Evolutionary conservation across 2,888 invertebrate species (phyloP).

Genomic region (Drosophila atripex): DNA sequence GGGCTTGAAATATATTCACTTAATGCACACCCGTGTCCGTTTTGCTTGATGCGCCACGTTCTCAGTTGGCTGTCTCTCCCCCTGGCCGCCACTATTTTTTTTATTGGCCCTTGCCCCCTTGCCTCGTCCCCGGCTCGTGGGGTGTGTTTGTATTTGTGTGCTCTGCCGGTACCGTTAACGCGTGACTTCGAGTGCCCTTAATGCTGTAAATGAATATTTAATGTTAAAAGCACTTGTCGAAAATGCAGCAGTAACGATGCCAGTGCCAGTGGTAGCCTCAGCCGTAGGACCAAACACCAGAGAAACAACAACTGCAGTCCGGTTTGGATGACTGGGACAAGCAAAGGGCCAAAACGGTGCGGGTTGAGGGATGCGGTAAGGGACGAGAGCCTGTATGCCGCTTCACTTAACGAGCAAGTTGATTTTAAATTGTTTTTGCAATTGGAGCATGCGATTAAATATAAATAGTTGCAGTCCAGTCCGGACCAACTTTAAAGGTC

Average conservation of each 20-base stretch:
- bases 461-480: slow-evolving; percentile 69
- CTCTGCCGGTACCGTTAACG: slow-evolving; percentile 66
- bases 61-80: slow-evolving; percentile 46
- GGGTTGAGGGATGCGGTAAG: background rate
- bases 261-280: slow-evolving; percentile 33
- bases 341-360: slow-evolving; percentile 1
- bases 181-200: slow-evolving; percentile 80
- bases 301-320: slow-evolving; percentile 52
- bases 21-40: slow-evolving; percentile 72
- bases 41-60: slow-evolving; percentile 76
- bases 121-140: background rate
- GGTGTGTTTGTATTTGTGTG: slow-evolving; percentile 30
- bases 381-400: slow-evolving; percentile 44
- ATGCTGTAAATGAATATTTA: slow-evolving; percentile 81
- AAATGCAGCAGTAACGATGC: slow-evolving; percentile 66
- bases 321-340: slow-evolving; percentile 38
- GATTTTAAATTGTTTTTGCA: slow-evolving; percentile 79
- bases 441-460: slow-evolving; percentile 79
- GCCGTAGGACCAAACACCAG: slow-evolving; percentile 8
- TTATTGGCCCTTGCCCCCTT: slow-evolving; percentile 35
- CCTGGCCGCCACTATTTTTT: slow-evolving; percentile 16
- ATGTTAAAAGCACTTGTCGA: slow-evolving; percentile 80
- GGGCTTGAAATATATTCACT: slow-evolving; percentile 65
- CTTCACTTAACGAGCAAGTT: slow-evolving; percentile 79
- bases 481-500: slow-evolving; percentile 49